A percentile compares a stretch with the other conserved stretches of the same genome.
These are phyloP conservation scores for Salticus scenicus DNA, from an alignment of 2,888 invertebrate genomes.

Conservation along the genomic window DNA sequence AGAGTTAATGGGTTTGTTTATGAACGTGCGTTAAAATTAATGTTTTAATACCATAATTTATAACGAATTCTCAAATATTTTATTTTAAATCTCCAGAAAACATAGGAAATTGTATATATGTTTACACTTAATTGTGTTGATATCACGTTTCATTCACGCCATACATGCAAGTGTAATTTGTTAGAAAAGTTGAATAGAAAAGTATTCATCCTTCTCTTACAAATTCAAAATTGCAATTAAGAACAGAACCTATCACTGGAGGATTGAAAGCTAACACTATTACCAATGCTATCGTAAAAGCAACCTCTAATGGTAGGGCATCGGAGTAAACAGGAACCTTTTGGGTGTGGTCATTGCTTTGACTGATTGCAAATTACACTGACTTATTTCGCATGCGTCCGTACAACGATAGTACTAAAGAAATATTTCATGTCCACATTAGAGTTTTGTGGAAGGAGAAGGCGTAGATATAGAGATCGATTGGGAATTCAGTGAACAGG, in stretches of 20 bases:
- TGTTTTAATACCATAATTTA: too few species aligned
- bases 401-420: background rate
- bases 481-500: background rate
- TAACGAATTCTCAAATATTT: too few species aligned
- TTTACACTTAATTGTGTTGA: too few species aligned
- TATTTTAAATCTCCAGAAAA: too few species aligned
- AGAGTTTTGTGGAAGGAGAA: background rate
- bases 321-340: conserved; percentile 46
- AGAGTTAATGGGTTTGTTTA: too few species aligned
- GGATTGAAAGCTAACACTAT: conserved; percentile 39
- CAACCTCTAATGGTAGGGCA: conserved; percentile 41
- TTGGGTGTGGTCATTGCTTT: conserved; percentile 43
- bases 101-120: too few species aligned
- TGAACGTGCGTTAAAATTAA: too few species aligned
- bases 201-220: background rate
- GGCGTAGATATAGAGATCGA: background rate
- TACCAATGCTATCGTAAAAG: conserved; percentile 7
- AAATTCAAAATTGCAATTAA: conserved; percentile 7
- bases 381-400: conserved; percentile 37
- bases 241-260: conserved; percentile 16
- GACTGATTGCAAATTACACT: conserved; percentile 38
- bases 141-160: too few species aligned
- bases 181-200: background rate
- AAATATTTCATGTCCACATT: conserved; percentile 22
- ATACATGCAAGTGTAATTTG: too few species aligned